These are phyloP conservation scores for Poeciliopsis infans DNA, from an alignment of 2,797 vertebrate species.

Conservation along the genomic window DNA sequence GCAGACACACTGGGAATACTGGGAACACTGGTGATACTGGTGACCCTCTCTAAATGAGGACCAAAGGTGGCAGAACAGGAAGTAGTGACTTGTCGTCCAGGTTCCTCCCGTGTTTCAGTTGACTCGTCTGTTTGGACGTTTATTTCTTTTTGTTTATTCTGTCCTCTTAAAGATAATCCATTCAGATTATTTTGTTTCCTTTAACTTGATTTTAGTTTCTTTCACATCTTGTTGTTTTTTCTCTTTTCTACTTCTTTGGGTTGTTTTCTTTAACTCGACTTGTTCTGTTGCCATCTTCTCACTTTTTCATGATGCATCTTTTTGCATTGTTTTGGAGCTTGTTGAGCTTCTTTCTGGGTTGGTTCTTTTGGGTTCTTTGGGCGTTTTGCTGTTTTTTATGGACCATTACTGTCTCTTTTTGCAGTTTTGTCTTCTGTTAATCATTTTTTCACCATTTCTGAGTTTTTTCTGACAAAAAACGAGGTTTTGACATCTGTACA, in stretches of 20 bases:
- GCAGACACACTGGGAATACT: neutral
- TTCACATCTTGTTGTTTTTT: neutral
- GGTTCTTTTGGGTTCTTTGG: conserved; percentile 1
- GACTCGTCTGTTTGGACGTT: neutral
- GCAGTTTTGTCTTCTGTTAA: neutral
- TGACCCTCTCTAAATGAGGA: neutral
- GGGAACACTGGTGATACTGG: neutral
- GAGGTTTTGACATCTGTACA: neutral
- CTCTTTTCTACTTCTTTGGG: neutral
- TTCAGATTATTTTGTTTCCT: neutral
- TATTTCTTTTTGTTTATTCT: neutral
- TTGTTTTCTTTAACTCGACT: neutral
- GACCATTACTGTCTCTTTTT: neutral
- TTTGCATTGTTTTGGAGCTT: neutral
- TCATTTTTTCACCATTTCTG: neutral
- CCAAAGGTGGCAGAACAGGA: neutral
- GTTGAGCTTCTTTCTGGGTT: neutral
- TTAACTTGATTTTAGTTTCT: neutral
- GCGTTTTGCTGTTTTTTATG: neutral
- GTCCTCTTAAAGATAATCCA: neutral
- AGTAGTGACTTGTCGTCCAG: neutral
- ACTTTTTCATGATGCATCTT: neutral
- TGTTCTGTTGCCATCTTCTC: neutral
- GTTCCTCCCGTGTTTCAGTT: neutral
- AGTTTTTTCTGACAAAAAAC: neutral